Conservation (phyloP, 2,113 vertebrate genomes). For the Macaca mulatta region DNA sequence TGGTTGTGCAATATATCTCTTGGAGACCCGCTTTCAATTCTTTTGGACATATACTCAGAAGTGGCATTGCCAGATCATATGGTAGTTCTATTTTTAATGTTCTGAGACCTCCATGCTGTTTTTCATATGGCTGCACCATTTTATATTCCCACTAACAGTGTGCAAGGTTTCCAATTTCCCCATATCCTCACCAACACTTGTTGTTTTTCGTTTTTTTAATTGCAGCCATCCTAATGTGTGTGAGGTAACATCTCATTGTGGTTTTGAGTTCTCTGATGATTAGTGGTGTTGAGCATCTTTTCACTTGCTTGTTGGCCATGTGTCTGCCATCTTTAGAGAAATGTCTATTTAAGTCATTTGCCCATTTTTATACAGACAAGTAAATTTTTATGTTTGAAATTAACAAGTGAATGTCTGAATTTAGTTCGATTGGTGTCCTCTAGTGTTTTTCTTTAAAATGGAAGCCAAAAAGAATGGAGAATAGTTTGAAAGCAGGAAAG, state of each 20-base stretch:
- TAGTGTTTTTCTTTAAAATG: no score
- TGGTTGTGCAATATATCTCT: neutral
- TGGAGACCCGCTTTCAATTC: neutral
- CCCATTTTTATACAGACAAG: no score
- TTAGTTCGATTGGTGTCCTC: no score
- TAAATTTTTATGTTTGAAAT: no score
- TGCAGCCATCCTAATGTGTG: neutral
- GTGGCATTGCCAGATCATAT: neutral
- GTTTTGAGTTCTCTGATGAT: neutral
- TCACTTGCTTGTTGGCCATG: neutral
- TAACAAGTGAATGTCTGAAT: no score
- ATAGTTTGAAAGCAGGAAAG: no score
- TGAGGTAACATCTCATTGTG: neutral
- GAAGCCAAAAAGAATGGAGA: no score
- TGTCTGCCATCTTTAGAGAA: neutral
- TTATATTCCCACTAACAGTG: neutral
- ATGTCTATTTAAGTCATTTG: neutral
- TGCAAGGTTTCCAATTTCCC: neutral
- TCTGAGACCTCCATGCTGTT: neutral
- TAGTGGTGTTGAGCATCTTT: neutral
- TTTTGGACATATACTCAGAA: neutral
- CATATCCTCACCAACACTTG: neutral
- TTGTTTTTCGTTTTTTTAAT: neutral
- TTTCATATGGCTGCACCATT: neutral
- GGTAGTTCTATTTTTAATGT: neutral